These are phyloP conservation scores for Uropsilus gracilis DNA, from an alignment of 2,113 vertebrate genomes.

Conservation along the genomic window DNA sequence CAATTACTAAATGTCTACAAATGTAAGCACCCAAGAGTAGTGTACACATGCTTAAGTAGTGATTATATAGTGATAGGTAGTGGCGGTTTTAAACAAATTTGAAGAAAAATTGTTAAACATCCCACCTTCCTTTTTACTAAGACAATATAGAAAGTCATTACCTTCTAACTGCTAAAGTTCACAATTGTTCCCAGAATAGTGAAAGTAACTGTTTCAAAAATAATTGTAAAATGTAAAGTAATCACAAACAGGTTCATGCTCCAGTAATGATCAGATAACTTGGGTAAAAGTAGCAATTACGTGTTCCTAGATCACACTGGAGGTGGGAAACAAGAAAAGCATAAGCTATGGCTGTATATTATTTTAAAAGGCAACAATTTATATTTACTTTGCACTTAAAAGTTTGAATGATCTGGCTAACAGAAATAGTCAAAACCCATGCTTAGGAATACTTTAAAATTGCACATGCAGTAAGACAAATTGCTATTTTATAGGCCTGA, in stretches of 20 bases:
- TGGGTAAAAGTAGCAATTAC: constrained; percentile 84
- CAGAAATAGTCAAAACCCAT: constrained; percentile 82
- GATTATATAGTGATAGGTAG: constrained; percentile 10
- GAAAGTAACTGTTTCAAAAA: constrained; percentile 81
- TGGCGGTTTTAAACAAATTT: constrained; percentile 75
- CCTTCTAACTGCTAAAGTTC: constrained; percentile 80
- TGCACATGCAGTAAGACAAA: constrained; percentile 81
- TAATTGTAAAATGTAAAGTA: constrained; percentile 85
- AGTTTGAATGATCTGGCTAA: constrained; percentile 83
- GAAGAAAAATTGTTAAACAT: constrained; percentile 75
- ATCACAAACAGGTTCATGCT: constrained; percentile 79
- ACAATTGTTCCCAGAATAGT: constrained; percentile 79
- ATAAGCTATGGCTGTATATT: constrained; percentile 69
- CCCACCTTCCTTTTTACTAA: constrained; percentile 64
- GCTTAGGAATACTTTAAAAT: constrained; percentile 83
- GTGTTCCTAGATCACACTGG: constrained; percentile 82
- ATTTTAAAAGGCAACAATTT: constrained; percentile 81
- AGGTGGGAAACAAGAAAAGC: constrained; percentile 81
- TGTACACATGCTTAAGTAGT: background rate
- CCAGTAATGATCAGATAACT: constrained; percentile 86
- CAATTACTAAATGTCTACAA: background rate
- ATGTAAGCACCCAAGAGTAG: background rate
- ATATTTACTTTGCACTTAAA: constrained; percentile 85
- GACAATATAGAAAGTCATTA: constrained; percentile 78
- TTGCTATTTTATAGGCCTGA: constrained; percentile 81